These are phyloP conservation scores for Stegophylla sp. DNA, from an alignment of 2,888 invertebrate species.

Conservation along the genomic window DNA sequence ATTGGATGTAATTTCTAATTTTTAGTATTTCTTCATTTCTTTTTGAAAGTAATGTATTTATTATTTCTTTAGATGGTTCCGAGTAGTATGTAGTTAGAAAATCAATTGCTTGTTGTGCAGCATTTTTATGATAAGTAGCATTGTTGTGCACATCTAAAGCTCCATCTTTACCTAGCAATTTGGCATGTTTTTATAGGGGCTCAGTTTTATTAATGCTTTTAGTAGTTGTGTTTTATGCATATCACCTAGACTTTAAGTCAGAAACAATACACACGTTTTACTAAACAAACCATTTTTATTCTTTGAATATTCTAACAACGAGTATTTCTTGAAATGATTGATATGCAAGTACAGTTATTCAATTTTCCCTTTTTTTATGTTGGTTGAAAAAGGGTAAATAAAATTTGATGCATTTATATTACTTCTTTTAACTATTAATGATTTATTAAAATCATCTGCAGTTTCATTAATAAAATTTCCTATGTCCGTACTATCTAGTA, in stretches of 20 bases:
- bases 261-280: constrained; percentile 53
- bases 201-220: constrained; percentile 60
- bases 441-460: no score
- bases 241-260: constrained; percentile 52
- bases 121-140: constrained; percentile 60
- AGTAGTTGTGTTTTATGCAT: constrained; percentile 54
- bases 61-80: constrained; percentile 42
- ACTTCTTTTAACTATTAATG: no score
- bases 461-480: no score
- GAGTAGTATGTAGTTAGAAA: constrained; percentile 45
- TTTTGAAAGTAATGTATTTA: constrained; percentile 51
- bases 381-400: background rate
- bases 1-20: constrained; percentile 61
- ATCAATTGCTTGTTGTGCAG: constrained; percentile 47
- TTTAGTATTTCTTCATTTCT: constrained; percentile 58
- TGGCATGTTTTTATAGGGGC: constrained; percentile 60
- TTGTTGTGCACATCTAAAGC: constrained; percentile 58
- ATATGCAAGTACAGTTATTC: background rate
- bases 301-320: background rate
- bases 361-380: background rate
- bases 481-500: no score
- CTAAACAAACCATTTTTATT: background rate
- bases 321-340: background rate
- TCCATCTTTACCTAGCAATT: constrained; percentile 61
- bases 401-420: no score